Conservation (phyloP, 2,888 invertebrate species). For the Metacarcinus magister region DNA sequence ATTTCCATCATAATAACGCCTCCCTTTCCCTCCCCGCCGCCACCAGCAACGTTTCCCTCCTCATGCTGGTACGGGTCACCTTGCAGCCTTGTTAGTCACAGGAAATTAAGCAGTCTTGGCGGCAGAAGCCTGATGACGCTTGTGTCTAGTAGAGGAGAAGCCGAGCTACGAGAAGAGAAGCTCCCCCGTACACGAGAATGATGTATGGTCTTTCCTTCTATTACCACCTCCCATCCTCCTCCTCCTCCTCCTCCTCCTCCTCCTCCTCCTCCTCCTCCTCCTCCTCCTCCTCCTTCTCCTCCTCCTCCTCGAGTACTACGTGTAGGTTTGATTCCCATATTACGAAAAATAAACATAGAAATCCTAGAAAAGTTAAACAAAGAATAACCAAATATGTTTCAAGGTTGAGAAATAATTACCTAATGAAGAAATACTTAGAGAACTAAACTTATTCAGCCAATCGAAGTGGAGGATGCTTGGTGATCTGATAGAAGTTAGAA, state of each 20-base stretch:
- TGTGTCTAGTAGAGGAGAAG: background rate
- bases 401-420: no score
- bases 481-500: no score
- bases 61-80: background rate
- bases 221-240: background rate
- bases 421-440: no score
- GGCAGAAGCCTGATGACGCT: conserved; percentile 8
- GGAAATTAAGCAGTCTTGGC: conserved; percentile 44
- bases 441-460: no score
- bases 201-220: background rate
- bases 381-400: no score
- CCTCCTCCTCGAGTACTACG: background rate
- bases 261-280: background rate
- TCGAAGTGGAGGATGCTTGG: no score
- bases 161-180: background rate
- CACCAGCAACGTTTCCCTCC: background rate
- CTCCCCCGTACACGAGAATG: background rate
- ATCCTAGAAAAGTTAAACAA: no score
- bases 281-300: background rate
- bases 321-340: no score
- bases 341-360: no score
- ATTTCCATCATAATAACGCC: background rate
- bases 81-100: conserved; percentile 38
- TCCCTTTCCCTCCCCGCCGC: background rate
- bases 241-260: background rate